Percentiles rank a stretch among this genome's conserved stretches.
phyloP scores from a whole-genome alignment of 2,797 vertebrate species.

The Syncerus caffer region DNA sequence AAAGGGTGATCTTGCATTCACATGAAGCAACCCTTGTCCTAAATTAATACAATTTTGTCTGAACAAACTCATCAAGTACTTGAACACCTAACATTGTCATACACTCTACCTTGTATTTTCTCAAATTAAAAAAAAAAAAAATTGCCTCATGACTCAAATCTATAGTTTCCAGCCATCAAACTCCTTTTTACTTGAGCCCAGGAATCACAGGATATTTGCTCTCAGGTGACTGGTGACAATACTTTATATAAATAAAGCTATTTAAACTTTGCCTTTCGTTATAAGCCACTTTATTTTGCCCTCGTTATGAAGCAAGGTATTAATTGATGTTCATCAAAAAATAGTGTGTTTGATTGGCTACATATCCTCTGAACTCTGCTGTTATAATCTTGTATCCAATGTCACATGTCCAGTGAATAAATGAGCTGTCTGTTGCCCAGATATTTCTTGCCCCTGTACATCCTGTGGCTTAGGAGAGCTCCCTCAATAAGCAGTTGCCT shows the following conservation, averaged over 20 bases:
- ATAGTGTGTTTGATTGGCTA: neutral
- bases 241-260: conserved; percentile 14
- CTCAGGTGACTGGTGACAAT: neutral
- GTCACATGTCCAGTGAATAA: neutral
- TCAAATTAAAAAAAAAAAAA: neutral
- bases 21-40: neutral
- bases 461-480: neutral
- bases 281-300: neutral
- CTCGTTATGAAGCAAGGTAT: neutral
- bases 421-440: neutral
- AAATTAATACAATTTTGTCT: neutral
- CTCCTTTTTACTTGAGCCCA: neutral
- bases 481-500: neutral
- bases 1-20: neutral
- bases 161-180: neutral
- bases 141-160: neutral
- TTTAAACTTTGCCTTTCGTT: neutral
- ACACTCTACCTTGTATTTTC: neutral
- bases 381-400: neutral
- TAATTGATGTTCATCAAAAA: neutral
- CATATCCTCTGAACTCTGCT: neutral
- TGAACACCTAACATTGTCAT: neutral
- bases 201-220: conserved; percentile 15
- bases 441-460: neutral
- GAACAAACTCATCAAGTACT: neutral